Base-by-base conservation (phyloP, 2,888 invertebrate species). In the Mayetiola destructor region DNA sequence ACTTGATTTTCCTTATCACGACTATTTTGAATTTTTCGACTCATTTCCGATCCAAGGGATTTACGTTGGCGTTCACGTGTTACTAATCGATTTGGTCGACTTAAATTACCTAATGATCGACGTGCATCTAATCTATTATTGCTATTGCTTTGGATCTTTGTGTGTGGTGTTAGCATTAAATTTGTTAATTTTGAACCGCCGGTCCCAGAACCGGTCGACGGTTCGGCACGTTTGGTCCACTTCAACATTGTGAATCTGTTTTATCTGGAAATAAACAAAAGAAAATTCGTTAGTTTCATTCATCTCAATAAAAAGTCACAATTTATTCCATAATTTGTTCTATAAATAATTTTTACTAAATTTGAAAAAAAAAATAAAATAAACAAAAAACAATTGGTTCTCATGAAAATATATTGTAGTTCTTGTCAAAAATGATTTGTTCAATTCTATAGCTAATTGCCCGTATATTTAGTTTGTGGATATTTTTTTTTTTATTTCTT, bases 1-100 rank as follows among this genome's bases (percentile, higher is more conserved):
- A 68, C 58, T 55, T 68, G 67, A 61, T 69, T 71, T 60, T 70
- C 69, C 61, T 70, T 69, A 42, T 65, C 53, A 9, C 54, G 56
- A 20, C 48, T 56, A 20, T 32, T 27, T 10, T 32, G 32, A 8
- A 48, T 48, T 48, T 48, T 42, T 2, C n/a, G 14, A 1, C 21
- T 2, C 14, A 39, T 40, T 1, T 23, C 27, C 1, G 56, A 56
- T 5, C 39, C 56, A 3, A 56, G 30, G 2, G 56, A 39, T 39
- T 56, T 37, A n/a, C 56, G 56, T 18, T 37, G 56, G 9, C 29
- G 21, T 18, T 56, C 56, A 29, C 56, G 56, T 12, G 39, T 37
- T 9, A 12, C 27, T 9, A 2, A 29, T 29, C 40, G 21, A 5
- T 23, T 21, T 18, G 56, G 40, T 4, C 56, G 23, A n/a, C 30